A percentile compares a stretch with the other conserved stretches of the same genome.
Conservation (phyloP, 2,888 invertebrate genomes). For the Napeogenes inachia region DNA sequence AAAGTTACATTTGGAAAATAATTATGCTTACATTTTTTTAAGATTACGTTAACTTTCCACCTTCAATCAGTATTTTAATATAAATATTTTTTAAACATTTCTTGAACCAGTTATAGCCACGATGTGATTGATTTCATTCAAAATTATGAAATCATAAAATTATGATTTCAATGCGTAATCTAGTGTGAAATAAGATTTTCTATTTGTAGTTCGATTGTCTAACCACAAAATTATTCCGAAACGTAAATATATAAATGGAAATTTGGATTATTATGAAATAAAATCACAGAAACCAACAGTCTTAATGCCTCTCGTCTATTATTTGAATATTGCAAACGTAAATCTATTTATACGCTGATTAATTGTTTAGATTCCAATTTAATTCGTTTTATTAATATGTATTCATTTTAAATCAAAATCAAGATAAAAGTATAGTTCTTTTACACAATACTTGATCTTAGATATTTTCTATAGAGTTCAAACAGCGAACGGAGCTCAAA, state of each 20-base stretch:
- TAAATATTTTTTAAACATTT: too few species aligned
- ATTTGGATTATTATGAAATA: constrained; percentile 50
- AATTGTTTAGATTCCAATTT: constrained; percentile 15
- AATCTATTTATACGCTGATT: constrained; percentile 16
- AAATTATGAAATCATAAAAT: constrained; percentile 32
- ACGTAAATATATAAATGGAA: constrained; percentile 52
- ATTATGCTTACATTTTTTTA: too few species aligned
- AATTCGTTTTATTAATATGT: constrained; percentile 1
- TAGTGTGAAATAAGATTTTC: constrained; percentile 69
- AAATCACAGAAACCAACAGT: constrained; percentile 3
- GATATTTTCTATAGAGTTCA: too few species aligned
- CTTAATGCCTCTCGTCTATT: too few species aligned
- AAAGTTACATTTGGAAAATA: too few species aligned
- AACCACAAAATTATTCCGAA: constrained; percentile 71
- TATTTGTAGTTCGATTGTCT: constrained; percentile 58
- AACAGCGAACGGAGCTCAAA: too few species aligned
- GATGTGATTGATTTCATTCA: constrained; percentile 43
- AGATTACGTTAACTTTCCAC: too few species aligned
- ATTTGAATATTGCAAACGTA: constrained; percentile 23
- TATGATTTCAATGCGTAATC: constrained; percentile 48
- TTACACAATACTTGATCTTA: too few species aligned
- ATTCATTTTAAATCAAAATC: too few species aligned
- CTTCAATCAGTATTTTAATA: too few species aligned
- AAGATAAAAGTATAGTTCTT: too few species aligned
- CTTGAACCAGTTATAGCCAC: too few species aligned